phyloP scores from a whole-genome alignment of 1,140 invertebrate species.

The Cotesia typhae region DNA sequence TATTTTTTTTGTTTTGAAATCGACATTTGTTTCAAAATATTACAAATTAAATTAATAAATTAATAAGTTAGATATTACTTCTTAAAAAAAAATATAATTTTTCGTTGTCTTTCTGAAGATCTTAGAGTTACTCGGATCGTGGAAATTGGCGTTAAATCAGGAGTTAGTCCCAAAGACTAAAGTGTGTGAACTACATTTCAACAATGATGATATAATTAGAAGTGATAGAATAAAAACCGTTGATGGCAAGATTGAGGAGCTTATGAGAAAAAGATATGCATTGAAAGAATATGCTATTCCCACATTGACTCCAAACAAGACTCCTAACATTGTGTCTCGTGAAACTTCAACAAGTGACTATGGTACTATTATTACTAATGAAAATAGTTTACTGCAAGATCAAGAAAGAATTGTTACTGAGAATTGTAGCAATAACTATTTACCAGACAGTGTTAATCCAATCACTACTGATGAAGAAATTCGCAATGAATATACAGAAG shows the following conservation, averaged over 20 bases:
- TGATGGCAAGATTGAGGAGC: background rate
- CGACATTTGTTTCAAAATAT: too few species aligned
- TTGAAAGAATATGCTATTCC: background rate
- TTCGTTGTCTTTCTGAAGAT: background rate
- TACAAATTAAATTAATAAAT: too few species aligned
- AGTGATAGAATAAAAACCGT: background rate
- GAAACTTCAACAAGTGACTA: background rate
- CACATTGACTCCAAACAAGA: background rate
- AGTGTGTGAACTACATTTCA: slow-evolving; percentile 9
- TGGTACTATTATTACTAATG: background rate
- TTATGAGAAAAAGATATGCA: background rate
- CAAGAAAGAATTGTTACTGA: background rate
- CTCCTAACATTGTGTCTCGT: background rate
- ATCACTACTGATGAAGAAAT: background rate
- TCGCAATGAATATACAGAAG: background rate
- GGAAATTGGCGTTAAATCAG: background rate
- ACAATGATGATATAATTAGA: background rate
- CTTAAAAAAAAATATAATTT: too few species aligned
- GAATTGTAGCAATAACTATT: background rate
- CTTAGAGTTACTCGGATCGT: background rate
- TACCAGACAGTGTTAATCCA: background rate
- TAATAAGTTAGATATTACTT: too few species aligned
- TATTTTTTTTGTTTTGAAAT: too few species aligned
- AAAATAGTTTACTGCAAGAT: background rate
- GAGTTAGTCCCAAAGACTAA: background rate